A percentile compares a stretch with the other conserved stretches of the same genome.
Conservation (phyloP, 2,888 invertebrate genomes). For the Tortricodes alternella region DNA sequence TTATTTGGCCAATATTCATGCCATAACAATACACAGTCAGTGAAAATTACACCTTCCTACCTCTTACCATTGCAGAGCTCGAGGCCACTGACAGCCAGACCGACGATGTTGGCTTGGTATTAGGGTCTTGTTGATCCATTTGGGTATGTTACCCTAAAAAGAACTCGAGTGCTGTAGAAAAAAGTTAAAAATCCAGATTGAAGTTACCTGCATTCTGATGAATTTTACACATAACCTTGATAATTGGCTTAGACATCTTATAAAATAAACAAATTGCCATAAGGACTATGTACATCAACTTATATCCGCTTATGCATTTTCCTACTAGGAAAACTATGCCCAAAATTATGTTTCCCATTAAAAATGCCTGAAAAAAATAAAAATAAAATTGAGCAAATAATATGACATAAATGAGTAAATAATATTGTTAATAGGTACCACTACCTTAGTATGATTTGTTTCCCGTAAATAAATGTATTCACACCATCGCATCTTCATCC, state of each 20-base stretch:
- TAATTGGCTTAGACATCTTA: slow-evolving; percentile 58
- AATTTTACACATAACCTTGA: slow-evolving; percentile 56
- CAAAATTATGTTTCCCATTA: slow-evolving; percentile 63
- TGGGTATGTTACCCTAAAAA: too few relatives aligned
- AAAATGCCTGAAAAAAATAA: slow-evolving; percentile 67
- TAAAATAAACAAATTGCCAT: slow-evolving; percentile 57
- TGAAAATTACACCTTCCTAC: too few relatives aligned
- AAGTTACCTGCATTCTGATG: slow-evolving; percentile 68
- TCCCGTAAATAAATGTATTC: slow-evolving; percentile 63
- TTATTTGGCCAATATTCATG: too few relatives aligned
- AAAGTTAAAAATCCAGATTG: neutral
- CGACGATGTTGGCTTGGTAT: too few relatives aligned
- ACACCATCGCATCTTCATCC: slow-evolving; percentile 52
- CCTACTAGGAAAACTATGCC: slow-evolving; percentile 57
- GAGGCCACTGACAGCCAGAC: too few relatives aligned
- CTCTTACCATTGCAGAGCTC: too few relatives aligned
- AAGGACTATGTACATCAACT: slow-evolving; percentile 56
- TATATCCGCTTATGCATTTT: slow-evolving; percentile 65
- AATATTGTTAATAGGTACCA: slow-evolving; percentile 18
- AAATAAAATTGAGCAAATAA: neutral
- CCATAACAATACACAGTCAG: too few relatives aligned
- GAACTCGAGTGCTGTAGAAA: neutral
- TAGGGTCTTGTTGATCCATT: too few relatives aligned
- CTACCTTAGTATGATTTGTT: slow-evolving; percentile 73
- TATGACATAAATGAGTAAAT: too few relatives aligned